Evolutionary conservation across 2,888 invertebrate genomes (phyloP).

Genomic region (Epinotia nisella): DNA sequence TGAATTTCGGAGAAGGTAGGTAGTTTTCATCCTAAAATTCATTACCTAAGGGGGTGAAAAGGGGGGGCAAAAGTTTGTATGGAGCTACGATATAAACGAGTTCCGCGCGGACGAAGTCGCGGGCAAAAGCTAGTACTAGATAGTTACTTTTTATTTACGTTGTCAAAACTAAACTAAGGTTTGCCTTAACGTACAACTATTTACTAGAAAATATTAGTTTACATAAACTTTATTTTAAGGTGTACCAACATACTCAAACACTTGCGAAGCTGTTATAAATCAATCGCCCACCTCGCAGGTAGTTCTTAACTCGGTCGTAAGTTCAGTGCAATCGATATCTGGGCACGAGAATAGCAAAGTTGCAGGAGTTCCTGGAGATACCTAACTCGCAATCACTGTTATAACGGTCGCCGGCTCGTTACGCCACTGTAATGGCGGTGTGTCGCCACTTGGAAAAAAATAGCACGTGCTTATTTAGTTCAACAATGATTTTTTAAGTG

Average conservation of each 20-base stretch:
- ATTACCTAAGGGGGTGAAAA: no score
- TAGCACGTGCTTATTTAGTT: background rate
- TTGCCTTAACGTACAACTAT: background rate
- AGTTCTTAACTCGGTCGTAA: constrained; percentile 26
- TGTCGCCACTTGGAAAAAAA: background rate
- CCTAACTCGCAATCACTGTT: constrained; percentile 43
- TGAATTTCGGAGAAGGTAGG: no score
- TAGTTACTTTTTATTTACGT: no score
- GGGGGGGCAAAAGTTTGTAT: no score
- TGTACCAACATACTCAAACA: background rate
- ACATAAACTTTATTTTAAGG: background rate
- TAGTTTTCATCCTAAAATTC: no score
- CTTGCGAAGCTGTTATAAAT: constrained; percentile 5
- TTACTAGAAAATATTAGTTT: background rate
- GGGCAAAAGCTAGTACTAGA: no score
- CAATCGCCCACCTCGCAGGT: constrained; percentile 14
- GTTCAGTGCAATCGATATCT: constrained; percentile 36
- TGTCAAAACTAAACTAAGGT: no score
- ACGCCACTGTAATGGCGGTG: constrained; percentile 9
- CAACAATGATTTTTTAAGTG: no score
- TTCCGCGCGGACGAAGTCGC: no score
- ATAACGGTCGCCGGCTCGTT: constrained; percentile 17
- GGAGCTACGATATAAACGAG: no score
- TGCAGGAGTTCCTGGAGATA: constrained; percentile 40
- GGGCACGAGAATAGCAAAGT: constrained; percentile 45